Conservation (phyloP, 2,888 invertebrate species). For the Catocala fraxini region DNA sequence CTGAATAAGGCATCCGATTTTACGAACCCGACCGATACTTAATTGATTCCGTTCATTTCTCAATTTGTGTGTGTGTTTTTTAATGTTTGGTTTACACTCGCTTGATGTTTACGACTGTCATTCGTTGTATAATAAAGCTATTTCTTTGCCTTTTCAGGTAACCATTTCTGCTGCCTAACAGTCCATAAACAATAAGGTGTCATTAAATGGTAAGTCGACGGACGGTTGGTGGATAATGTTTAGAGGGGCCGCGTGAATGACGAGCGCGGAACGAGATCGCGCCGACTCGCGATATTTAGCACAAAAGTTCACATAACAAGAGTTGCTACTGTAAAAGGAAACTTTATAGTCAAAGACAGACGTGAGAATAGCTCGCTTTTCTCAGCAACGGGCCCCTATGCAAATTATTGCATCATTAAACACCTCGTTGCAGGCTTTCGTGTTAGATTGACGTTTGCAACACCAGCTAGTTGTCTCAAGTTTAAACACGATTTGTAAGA, state of each 20-base stretch:
- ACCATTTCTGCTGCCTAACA: slow-evolving; percentile 64
- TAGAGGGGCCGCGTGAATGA: slow-evolving; percentile 48
- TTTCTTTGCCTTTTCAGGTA: slow-evolving; percentile 76
- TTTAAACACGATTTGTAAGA: slow-evolving; percentile 67
- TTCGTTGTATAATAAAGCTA: slow-evolving; percentile 62
- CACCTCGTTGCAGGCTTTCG: slow-evolving; percentile 78
- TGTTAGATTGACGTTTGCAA: slow-evolving; percentile 77
- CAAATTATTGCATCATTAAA: slow-evolving; percentile 87
- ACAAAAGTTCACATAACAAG: slow-evolving; percentile 71
- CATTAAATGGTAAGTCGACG: slow-evolving; percentile 72
- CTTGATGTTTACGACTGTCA: slow-evolving; percentile 57
- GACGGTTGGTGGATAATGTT: slow-evolving; percentile 34
- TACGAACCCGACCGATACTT: slow-evolving; percentile 59
- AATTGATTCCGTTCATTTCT: slow-evolving; percentile 79
- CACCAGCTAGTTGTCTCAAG: slow-evolving; percentile 54
- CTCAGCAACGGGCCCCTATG: slow-evolving; percentile 76
- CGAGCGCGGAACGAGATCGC: slow-evolving; percentile 42
- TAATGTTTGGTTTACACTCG: slow-evolving; percentile 50
- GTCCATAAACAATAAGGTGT: slow-evolving; percentile 61
- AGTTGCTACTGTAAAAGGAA: slow-evolving; percentile 72
- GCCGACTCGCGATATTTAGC: slow-evolving; percentile 57
- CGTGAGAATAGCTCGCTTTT: slow-evolving; percentile 81
- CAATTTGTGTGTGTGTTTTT: slow-evolving; percentile 62
- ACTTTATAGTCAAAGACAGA: slow-evolving; percentile 69
- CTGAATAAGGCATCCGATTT: slow-evolving; percentile 59